A percentile compares a stretch with the other conserved stretches of the same genome.
Evolutionary conservation across 2,797 vertebrate species (phyloP).

Genomic region (Perodicticus potto): DNA sequence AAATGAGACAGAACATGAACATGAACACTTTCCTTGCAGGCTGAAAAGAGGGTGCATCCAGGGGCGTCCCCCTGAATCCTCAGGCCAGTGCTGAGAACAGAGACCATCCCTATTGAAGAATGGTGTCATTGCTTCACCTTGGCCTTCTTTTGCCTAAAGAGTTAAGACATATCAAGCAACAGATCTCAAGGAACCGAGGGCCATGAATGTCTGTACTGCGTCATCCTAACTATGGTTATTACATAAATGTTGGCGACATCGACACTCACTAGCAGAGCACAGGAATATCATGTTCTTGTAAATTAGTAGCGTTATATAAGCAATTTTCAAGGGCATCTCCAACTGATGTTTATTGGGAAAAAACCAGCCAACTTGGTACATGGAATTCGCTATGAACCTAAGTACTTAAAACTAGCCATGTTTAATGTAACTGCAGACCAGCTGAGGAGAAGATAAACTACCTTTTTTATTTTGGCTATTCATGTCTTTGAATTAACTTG

Average conservation of each 20-base stretch:
- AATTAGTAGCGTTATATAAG: not conserved
- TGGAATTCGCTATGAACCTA: not conserved
- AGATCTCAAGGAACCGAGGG: not conserved
- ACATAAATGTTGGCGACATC: not conserved
- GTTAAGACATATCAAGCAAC: not conserved
- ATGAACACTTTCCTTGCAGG: not conserved
- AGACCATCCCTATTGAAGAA: not conserved
- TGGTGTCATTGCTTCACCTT: accelerated
- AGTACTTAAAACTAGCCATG: not conserved
- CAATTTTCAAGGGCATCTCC: not conserved
- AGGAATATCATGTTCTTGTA: accelerated
- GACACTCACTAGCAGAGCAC: not conserved
- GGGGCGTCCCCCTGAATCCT: not conserved
- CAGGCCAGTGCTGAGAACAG: not conserved
- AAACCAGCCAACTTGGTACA: not conserved
- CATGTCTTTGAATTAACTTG: not conserved
- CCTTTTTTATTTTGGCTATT: not conserved
- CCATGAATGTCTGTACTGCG: not conserved
- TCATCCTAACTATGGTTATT: too few relatives aligned
- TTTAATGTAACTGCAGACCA: not conserved
- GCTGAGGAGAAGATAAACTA: not conserved
- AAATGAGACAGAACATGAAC: accelerated
- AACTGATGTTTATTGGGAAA: not conserved
- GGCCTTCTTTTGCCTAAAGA: too few relatives aligned
- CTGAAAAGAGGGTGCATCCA: accelerated